A percentile compares a stretch with the other conserved stretches of the same genome.
phyloP scores from a whole-genome alignment of 2,888 invertebrate species.

The Hetaerina titia region DNA sequence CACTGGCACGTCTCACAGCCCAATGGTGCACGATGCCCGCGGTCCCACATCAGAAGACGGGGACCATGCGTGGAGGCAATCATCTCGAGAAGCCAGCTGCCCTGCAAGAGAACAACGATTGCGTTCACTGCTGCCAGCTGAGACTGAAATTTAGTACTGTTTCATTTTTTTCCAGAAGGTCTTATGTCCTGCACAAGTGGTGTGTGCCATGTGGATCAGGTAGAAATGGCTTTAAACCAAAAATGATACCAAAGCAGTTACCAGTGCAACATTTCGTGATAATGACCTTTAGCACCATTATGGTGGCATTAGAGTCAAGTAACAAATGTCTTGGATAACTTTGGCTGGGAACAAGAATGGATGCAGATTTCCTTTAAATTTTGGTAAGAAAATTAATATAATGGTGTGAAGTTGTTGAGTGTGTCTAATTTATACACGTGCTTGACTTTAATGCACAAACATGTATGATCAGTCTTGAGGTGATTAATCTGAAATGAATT shows the following conservation, averaged over 20 bases:
- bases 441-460: conserved; percentile 50
- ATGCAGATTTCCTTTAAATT: conserved; percentile 6
- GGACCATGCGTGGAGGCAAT: conserved; percentile 36
- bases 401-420: conserved; percentile 5
- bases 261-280: conserved; percentile 23
- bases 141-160: conserved; percentile 55
- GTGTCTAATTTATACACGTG: conserved; percentile 41
- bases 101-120: conserved; percentile 19
- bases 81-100: conserved; percentile 18
- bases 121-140: conserved; percentile 41
- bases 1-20: neutral
- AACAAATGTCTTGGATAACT: conserved; percentile 1
- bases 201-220: neutral
- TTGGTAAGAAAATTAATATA: neutral
- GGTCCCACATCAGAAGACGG: conserved; percentile 17
- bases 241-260: conserved; percentile 28
- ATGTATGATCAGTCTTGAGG: conserved; percentile 24
- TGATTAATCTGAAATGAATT: conserved; percentile 24
- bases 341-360: conserved; percentile 33
- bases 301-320: neutral
- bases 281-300: neutral
- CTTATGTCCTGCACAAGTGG: neutral
- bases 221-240: neutral
- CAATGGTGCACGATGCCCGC: conserved; percentile 48
- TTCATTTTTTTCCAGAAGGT: neutral